These are phyloP conservation scores for Saguinus midas DNA, from an alignment of 2,113 vertebrate species.

Conservation along the genomic window DNA sequence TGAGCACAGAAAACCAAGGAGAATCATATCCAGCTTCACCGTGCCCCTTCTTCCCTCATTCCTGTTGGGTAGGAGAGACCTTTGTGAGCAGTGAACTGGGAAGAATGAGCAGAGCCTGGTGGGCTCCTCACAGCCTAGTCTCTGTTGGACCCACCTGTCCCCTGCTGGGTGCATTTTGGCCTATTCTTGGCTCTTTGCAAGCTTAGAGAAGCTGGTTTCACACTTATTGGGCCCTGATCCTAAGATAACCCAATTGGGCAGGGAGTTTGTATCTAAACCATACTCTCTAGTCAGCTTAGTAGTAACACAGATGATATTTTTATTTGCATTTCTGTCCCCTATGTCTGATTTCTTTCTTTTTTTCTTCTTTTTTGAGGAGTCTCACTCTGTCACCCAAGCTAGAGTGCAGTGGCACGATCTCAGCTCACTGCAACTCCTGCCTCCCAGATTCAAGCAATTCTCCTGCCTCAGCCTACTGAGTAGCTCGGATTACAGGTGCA, in stretches of 20 bases:
- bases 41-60: background rate
- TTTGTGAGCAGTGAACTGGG: background rate
- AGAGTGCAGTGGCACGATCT: too few relatives aligned
- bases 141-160: too few relatives aligned
- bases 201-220: too few relatives aligned
- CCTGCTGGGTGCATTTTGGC: background rate
- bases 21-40: background rate
- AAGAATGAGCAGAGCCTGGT: rapidly evolving
- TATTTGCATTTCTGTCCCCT: background rate
- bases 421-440: too few relatives aligned
- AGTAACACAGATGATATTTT: background rate
- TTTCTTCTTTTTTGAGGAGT: too few relatives aligned
- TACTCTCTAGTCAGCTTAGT: background rate
- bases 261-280: too few relatives aligned
- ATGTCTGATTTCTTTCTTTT: background rate
- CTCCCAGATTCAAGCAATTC: too few relatives aligned
- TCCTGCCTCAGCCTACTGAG: too few relatives aligned
- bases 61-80: background rate
- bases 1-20: background rate
- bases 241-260: too few relatives aligned
- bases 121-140: rapidly evolving
- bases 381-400: too few relatives aligned
- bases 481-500: too few relatives aligned
- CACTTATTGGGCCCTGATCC: too few relatives aligned
- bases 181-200: background rate